These are phyloP conservation scores for Ophiothrix spiculata DNA, from an alignment of 35 echinoderm and acorn worm species.

Conservation along the genomic window DNA sequence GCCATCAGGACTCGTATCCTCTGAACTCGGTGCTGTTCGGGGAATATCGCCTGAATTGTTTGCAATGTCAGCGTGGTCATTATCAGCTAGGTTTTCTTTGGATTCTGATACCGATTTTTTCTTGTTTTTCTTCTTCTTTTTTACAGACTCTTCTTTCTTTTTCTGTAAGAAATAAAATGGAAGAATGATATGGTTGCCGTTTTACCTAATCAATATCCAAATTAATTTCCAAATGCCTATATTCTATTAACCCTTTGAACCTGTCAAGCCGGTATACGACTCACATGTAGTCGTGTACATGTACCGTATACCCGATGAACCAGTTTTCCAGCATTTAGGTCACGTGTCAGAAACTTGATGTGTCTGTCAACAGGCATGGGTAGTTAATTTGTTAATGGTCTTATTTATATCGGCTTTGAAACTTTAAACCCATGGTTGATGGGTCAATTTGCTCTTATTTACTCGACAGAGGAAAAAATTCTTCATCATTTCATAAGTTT, in stretches of 20 bases:
- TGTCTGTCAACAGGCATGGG: too few relatives aligned
- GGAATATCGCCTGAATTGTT: neutral
- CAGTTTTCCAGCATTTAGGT: neutral
- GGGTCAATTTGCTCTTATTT: too few relatives aligned
- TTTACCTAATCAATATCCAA: neutral
- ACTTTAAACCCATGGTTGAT: too few relatives aligned
- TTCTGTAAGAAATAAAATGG: neutral
- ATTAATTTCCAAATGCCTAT: neutral
- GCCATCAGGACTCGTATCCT: neutral
- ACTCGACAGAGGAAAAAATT: too few relatives aligned
- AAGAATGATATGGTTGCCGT: neutral
- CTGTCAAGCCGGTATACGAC: neutral
- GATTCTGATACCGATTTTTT: neutral
- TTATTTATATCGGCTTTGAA: neutral
- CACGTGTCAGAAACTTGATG: too few relatives aligned
- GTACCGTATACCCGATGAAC: neutral
- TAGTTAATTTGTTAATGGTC: neutral
- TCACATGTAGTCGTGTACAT: neutral
- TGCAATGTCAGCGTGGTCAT: neutral
- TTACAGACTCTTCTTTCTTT: neutral
- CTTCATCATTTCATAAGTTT: too few relatives aligned
- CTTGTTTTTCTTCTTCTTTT: conserved; percentile 42
- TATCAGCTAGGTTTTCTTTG: conserved; percentile 6
- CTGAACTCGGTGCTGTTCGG: neutral
- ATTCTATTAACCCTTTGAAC: neutral